Evolutionary conservation across 2,797 vertebrate species (phyloP).

Genomic region (Carapus acus): DNA sequence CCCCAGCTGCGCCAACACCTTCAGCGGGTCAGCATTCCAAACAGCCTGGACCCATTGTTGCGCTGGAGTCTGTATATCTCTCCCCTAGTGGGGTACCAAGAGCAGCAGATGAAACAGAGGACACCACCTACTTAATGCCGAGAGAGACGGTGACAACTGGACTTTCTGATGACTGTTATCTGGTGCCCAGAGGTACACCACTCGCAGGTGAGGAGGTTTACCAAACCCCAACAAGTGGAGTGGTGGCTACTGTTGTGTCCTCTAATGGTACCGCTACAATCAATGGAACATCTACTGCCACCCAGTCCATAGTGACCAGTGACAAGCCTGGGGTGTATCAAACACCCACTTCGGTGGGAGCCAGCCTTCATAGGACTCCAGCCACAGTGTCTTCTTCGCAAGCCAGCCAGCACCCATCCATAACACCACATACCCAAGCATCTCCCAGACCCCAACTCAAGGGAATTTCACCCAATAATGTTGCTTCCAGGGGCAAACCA

Average conservation of each 20-base stretch:
- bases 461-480: conserved; percentile 48
- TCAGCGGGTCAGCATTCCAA: conserved; percentile 47
- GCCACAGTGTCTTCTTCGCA: conserved; percentile 46
- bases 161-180: conserved; percentile 67
- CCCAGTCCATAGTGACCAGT: conserved; percentile 54
- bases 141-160: conserved; percentile 58
- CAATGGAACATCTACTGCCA: conserved; percentile 25
- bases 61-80: conserved; percentile 69
- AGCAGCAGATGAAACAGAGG: conserved; percentile 53
- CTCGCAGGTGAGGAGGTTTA: conserved; percentile 71
- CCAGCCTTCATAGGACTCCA: conserved; percentile 51
- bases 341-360: conserved; percentile 61
- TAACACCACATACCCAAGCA: conserved; percentile 44
- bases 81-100: conserved; percentile 61
- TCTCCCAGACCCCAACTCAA: conserved; percentile 61
- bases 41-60: conserved; percentile 49
- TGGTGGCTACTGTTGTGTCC: conserved; percentile 21
- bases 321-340: conserved; percentile 67
- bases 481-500: conserved; percentile 58
- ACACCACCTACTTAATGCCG: conserved; percentile 68
- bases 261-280: conserved; percentile 37
- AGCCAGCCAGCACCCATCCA: conserved; percentile 64
- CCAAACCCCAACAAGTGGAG: conserved; percentile 68
- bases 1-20: conserved; percentile 55
- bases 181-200: conserved; percentile 69